Base-by-base conservation (phyloP, 2,113 vertebrate species). In the Petrocephalus microphthalmus region DNA sequence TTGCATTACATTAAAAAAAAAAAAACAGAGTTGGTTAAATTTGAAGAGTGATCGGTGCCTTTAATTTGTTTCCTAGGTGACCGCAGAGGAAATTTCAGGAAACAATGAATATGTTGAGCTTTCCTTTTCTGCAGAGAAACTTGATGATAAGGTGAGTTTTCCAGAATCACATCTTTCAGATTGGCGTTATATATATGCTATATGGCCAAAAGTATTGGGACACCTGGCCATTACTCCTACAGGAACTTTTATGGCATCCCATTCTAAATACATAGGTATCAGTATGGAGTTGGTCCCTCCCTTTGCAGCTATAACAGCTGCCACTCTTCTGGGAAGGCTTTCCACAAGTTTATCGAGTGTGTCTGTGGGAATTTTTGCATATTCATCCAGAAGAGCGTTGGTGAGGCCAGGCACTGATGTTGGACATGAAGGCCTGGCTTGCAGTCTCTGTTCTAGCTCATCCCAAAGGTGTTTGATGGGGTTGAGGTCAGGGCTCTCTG, bases 81-180 rank as follows among this genome's bases (percentile, higher is more conserved):
- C 96, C 1, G 97, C 97, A 0, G 97, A 99, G 92, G 98, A 99
- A 94, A 98, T 99, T 91, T 98, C 97, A 0, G 97, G 97, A 54
- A 99, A 99, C 95, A 98, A 97, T 0, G 97, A 98, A 89, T 99
- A 97, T 0, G 96, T 98, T 89, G 97, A 98, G 88, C 96, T 99
- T 0, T 95, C 95, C 78, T 98, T 99, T 94, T 96, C 96, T 0
- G 98, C 97, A 91, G 96, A 96, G 94, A 98, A 98, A 90, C 93
- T 99, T 89, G 98, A 98, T 0, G 97, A 99, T 95, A 98, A 99
- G 97, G 98, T 98, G 92, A 93, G 92, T 81, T 3, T 88, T 89
- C 86, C 60, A 67, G 25, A n/a, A 13, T 29, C 25, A 29, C 29
- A 67, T 29, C 25, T 67, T 67, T 67, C 25, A 29, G 60, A 67